Evolutionary conservation across 1,140 invertebrate species (phyloP).

Genomic region (Drosophila teissieri): DNA sequence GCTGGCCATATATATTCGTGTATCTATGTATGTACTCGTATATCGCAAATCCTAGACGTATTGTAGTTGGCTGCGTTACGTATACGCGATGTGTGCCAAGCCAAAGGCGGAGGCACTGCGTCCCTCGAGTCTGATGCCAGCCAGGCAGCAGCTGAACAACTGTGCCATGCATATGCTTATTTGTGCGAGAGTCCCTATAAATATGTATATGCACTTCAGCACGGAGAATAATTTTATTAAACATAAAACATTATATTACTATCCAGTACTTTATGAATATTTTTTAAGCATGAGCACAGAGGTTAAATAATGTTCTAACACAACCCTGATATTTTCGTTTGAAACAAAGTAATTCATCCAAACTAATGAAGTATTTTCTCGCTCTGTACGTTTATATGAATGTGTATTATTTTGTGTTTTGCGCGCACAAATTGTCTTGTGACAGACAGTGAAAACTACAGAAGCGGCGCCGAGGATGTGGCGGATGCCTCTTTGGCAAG

Average conservation of each 20-base stretch:
- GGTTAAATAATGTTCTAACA: too few relatives aligned
- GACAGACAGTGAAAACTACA: slow-evolving; percentile 81
- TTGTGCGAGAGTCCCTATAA: slow-evolving; percentile 33
- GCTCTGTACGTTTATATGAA: slow-evolving; percentile 19
- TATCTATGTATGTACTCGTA: not conserved
- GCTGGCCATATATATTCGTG: slow-evolving; percentile 15
- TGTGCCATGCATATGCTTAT: slow-evolving; percentile 77
- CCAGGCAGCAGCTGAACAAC: slow-evolving; percentile 73
- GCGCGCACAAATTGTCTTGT: slow-evolving; percentile 83
- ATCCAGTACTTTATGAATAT: not conserved
- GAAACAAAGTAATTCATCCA: too few relatives aligned
- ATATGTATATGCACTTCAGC: slow-evolving; percentile 32
- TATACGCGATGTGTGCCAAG: slow-evolving; percentile 71
- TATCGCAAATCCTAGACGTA: slow-evolving; percentile 45
- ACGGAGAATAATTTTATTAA: not conserved
- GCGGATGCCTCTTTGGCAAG: slow-evolving; percentile 22
- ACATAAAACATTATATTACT: not conserved
- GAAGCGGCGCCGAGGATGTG: slow-evolving; percentile 61
- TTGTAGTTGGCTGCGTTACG: slow-evolving; percentile 64
- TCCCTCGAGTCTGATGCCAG: slow-evolving; percentile 61
- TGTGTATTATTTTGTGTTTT: slow-evolving; percentile 82
- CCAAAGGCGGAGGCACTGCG: slow-evolving; percentile 40
- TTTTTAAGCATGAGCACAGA: not conserved
- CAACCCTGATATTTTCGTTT: too few relatives aligned
- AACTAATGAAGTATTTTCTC: not conserved